A percentile compares a stretch with the other conserved stretches of the same genome.
These are phyloP conservation scores for Ashinkailepas kermadecensis DNA, from an alignment of 2,888 invertebrate species.

Conservation along the genomic window DNA sequence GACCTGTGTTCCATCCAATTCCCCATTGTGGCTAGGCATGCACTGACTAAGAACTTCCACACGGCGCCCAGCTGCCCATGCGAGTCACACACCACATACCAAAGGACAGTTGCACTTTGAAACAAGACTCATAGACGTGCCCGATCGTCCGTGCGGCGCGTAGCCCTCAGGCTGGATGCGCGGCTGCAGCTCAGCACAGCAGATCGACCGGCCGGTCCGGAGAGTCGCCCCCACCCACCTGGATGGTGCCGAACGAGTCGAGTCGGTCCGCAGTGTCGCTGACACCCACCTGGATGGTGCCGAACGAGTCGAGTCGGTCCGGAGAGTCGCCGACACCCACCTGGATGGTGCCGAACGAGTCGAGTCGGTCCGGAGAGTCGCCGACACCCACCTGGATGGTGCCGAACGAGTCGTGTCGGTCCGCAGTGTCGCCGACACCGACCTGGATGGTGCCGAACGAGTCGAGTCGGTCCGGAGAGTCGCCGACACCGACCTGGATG, in stretches of 20 bases:
- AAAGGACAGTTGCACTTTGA: no score
- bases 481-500: constrained; percentile 49
- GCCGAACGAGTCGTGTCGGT: constrained; percentile 59
- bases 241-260: constrained; percentile 71
- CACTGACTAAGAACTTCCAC: no score
- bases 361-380: constrained; percentile 43
- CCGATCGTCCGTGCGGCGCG: no score
- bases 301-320: constrained; percentile 59
- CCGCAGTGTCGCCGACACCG: background rate
- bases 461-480: constrained; percentile 46
- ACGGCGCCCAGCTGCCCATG: no score
- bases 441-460: constrained; percentile 66
- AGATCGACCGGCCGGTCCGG: background rate
- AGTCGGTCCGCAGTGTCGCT: constrained; percentile 40
- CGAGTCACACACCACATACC: no score
- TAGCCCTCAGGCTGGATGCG: no score
- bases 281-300: constrained; percentile 53
- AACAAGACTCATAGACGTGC: no score
- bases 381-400: constrained; percentile 51
- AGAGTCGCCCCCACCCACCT: constrained; percentile 26
- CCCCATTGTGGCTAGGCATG: no score
- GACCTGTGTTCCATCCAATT: no score
- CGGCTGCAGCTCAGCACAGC: no score
- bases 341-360: constrained; percentile 69
- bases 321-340: constrained; percentile 14